These are phyloP conservation scores for Halichondria panicea DNA, from an alignment of 37 sponge, comb jelly and placozoan species.

Conservation along the genomic window DNA sequence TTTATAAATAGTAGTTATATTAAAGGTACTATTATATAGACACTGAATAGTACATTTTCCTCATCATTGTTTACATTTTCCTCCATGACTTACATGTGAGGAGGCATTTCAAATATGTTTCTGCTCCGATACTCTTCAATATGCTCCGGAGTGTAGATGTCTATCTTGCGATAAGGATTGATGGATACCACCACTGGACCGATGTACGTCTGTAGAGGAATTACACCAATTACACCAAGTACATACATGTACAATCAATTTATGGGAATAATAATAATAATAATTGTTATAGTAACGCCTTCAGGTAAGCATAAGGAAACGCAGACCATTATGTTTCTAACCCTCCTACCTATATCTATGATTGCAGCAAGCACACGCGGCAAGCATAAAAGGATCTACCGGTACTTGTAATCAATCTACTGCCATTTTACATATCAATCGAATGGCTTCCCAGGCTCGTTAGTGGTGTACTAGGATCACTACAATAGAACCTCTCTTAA, in stretches of 20 bases:
- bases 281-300: neutral
- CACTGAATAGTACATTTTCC: too few relatives aligned
- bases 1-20: too few relatives aligned
- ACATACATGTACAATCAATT: neutral
- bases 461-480: too few relatives aligned
- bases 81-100: slow-evolving; percentile 80
- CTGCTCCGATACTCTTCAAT: slow-evolving; percentile 70
- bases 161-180: slow-evolving; percentile 72
- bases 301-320: neutral
- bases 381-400: neutral
- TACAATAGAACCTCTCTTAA: too few relatives aligned
- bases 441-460: too few relatives aligned
- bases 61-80: neutral
- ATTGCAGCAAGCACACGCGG: neutral
- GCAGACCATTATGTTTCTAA: too few relatives aligned
- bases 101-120: slow-evolving; percentile 78
- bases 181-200: slow-evolving; percentile 85
- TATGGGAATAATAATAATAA: neutral
- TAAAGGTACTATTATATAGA: too few relatives aligned
- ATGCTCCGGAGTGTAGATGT: slow-evolving; percentile 63
- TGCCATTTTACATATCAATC: too few relatives aligned
- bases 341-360: too few relatives aligned
- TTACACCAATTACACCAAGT: neutral
- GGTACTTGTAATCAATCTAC: too few relatives aligned
- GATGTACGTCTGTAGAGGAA: slow-evolving; percentile 87